Conservation (phyloP, 2,888 invertebrate genomes). For the Apeira syringaria region DNA sequence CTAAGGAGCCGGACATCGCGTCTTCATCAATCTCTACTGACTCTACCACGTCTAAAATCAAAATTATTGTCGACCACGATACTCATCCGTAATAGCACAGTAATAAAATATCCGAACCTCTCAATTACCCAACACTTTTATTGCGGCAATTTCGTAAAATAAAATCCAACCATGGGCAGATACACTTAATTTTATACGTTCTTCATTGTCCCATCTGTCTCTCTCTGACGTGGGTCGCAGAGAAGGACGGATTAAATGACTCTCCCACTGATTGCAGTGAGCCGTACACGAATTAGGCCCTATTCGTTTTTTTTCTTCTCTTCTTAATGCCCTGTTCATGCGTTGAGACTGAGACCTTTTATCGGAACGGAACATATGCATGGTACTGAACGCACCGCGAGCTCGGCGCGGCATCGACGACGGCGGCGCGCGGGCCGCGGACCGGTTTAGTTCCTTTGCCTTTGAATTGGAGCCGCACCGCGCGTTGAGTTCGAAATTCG, state of each 20-base stretch:
- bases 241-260: conserved; percentile 66
- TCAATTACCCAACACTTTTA: conserved; percentile 76
- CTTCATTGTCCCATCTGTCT: conserved; percentile 57
- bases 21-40: conserved; percentile 1
- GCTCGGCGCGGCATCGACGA: conserved; percentile 31
- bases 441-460: conserved; percentile 75
- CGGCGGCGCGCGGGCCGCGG: conserved; percentile 39
- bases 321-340: conserved; percentile 78
- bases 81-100: conserved; percentile 22
- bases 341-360: conserved; percentile 75
- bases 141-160: conserved; percentile 73
- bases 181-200: conserved; percentile 75
- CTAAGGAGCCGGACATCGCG: background rate
- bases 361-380: conserved; percentile 78
- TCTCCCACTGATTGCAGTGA: conserved; percentile 78
- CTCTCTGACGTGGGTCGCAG: conserved; percentile 36
- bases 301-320: conserved; percentile 63
- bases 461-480: conserved; percentile 44
- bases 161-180: conserved; percentile 69
- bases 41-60: conserved; percentile 6
- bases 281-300: conserved; percentile 79
- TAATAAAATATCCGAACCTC: conserved; percentile 65
- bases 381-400: conserved; percentile 63
- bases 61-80: conserved; percentile 3
- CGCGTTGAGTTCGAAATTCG: conserved; percentile 29